Evolutionary conservation across 2,113 vertebrate species (phyloP).

Genomic region (Cyanoliseus patagonus): DNA sequence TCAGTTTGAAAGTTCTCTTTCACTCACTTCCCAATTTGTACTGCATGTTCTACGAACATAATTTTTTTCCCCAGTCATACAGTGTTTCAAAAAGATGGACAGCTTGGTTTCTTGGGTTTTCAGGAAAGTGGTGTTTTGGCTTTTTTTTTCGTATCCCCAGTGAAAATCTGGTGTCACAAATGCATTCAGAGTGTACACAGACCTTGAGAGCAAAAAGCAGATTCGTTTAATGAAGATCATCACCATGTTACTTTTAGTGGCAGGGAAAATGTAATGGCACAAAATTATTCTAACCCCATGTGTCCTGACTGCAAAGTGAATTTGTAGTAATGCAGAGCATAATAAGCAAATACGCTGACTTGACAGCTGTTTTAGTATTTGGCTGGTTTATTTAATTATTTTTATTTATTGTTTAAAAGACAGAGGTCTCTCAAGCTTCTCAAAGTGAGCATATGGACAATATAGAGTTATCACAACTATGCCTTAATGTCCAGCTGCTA

Average conservation of each 20-base stretch:
- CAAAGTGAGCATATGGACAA: neutral
- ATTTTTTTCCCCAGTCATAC: neutral
- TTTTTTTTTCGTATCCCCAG: neutral
- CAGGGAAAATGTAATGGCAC: neutral
- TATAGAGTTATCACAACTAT: neutral
- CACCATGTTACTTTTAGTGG: neutral
- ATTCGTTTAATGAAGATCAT: conserved; percentile 11
- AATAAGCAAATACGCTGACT: neutral
- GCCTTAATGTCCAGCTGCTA: neutral
- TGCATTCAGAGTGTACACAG: neutral
- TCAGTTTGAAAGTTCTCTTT: neutral
- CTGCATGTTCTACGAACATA: neutral
- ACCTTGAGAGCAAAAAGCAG: neutral
- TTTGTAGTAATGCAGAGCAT: neutral
- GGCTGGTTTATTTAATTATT: neutral
- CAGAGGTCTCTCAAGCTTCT: neutral
- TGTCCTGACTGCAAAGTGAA: neutral
- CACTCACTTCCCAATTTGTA: neutral
- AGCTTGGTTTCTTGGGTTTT: neutral
- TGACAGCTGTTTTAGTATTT: neutral
- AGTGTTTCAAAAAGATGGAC: neutral
- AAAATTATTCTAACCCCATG: neutral
- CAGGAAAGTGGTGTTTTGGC: neutral
- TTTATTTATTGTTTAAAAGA: neutral
- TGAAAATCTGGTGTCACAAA: neutral